Evolutionary conservation across 2,888 invertebrate species (phyloP).

Genomic region (Pantelozetes paolii): DNA sequence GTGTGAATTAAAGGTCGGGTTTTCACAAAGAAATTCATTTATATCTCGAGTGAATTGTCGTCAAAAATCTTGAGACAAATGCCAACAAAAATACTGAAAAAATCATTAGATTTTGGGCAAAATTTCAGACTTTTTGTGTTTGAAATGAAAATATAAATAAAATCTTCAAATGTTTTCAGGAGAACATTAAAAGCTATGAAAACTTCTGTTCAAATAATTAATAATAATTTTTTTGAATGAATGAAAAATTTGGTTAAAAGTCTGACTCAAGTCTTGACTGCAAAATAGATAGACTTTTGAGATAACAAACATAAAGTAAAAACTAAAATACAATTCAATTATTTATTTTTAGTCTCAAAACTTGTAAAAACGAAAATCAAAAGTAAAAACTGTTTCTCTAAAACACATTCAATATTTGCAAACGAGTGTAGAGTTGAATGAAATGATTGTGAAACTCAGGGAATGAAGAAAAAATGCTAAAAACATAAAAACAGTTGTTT

Average conservation of each 20-base stretch:
- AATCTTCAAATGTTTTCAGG: no score
- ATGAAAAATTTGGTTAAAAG: background rate
- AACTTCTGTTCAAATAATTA: no score
- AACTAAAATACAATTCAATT: conserved; percentile 9
- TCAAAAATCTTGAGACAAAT: background rate
- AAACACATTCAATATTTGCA: background rate
- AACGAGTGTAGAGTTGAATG: background rate
- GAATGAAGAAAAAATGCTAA: no score
- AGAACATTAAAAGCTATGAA: no score
- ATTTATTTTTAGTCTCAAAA: conserved; percentile 5
- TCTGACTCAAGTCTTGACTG: background rate
- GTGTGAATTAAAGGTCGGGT: no score
- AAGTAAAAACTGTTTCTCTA: background rate
- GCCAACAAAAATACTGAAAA: background rate
- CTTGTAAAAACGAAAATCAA: background rate
- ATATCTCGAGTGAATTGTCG: background rate
- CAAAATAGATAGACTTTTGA: background rate
- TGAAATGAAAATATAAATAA: no score
- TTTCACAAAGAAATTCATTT: no score
- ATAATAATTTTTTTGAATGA: no score
- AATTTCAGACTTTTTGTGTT: background rate
- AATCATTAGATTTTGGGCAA: background rate
- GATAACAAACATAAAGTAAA: background rate
- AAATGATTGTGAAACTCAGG: background rate
- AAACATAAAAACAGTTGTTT: no score